Evolutionary conservation across 2,797 vertebrate species (phyloP), one percentile per base, ranked within the genome.

Genomic region (Mormyrops boulengeri): DNA sequence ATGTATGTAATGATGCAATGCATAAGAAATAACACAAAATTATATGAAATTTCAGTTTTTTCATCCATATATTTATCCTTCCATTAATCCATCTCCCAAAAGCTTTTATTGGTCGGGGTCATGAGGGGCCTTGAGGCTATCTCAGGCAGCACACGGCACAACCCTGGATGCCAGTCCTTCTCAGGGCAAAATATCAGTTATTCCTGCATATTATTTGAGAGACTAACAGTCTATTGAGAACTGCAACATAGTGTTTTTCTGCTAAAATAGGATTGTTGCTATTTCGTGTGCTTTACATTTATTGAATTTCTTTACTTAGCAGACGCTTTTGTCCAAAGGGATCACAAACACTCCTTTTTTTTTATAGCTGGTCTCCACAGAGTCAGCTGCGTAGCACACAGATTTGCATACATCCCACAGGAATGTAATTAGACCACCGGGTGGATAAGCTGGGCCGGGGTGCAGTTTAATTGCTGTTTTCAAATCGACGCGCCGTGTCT

Each of bases 341-440:
- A 38, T 62, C 60, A 62, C 22, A 62, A 62, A 62, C 60, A 11
- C 2, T 1, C 7, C 57, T 22, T 62, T 62, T 60, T 55, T 55
- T 62, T 62, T 62, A 62, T 26, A 62, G 22, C 60, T 11, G 8
- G 2, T 73, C 66, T 73, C 3, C 12, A 38, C 66, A 17, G 66
- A 73, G 66, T 69, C 62, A n/a, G 73, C 38, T 19, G 69, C 6
- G 14, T 44, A n/a, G 19, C 73, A 47, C 7, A 47, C 38, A 80
- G 73, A 80, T 44, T 80, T 80, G 17, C 73, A 44, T 73, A 19
- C 19, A 41, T 47, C 38, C 38, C 19, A 1, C 73, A 80, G 73
- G 73, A 80, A 80, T 47, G 73, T 80, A 80, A 80, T 80, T 80
- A 47, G 73, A 80, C 73, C 73, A 80, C 73, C 73, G 41, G 73